Evolutionary conservation across 2,888 invertebrate species (phyloP), one percentile per base, ranked within the genome.

Genomic region (Tiphia femorata): DNA sequence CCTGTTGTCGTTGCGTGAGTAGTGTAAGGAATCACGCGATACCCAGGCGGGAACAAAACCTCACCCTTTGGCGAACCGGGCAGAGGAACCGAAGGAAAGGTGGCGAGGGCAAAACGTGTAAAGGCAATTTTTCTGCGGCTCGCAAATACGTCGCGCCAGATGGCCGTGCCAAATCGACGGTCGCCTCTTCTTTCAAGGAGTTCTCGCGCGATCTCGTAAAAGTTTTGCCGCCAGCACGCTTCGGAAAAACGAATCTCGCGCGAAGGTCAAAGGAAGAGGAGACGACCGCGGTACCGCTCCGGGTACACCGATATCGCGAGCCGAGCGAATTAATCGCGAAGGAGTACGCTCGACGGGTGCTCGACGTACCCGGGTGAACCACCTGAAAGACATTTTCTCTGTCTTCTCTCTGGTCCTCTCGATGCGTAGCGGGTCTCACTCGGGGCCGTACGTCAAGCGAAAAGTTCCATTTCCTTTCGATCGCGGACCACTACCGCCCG

Each of bases 401-500:
- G n/a, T n/a, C n/a, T n/a, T n/a, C n/a, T n/a, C n/a, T n/a, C n/a
- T n/a, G n/a, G 14, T 14, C 12, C 33, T 5, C 12, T 33, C 12
- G 33, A 33, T 33, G 33, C 33, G 14, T 33, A n/a, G 33, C 33
- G 33, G 12, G 33, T 33, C 14, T 14, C 33, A 14, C 43, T 49
- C 38, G 17, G 37, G 40, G 33, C 55, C 47, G 49, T 58, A 52
- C 44, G 49, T 60, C 57, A 56, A 49, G 38, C 49, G 25, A 55
- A 62, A 68, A 40, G 19, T 56, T 62, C 52, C 41, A 57, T 50
- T 68, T 59, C 42, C 58, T 55, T 51, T 52, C 64, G 55, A 67
- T 57, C 54, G 48, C 52, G 27, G 50, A 48, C 52, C 49, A 14
- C 30, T n/a, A 48, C 52, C 49, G 16, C 30, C n/a, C 42, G 8